Conservation (phyloP, 2,797 vertebrate species). For the Pygocentrus nattereri region DNA sequence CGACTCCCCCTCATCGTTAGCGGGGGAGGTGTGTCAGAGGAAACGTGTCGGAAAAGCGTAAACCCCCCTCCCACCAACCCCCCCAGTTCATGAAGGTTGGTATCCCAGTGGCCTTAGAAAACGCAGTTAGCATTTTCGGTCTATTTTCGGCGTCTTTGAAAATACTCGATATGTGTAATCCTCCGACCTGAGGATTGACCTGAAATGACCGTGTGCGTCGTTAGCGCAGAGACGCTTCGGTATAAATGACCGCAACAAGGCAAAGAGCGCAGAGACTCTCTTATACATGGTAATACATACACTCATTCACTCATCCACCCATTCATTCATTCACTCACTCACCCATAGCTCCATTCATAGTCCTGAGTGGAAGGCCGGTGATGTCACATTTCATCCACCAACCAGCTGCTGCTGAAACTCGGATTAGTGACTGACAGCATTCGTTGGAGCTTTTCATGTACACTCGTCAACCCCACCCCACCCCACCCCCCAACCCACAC, state of each 20-base stretch:
- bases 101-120: not conserved
- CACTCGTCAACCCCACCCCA: not conserved
- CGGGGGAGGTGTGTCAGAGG: not conserved
- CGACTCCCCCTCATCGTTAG: too few relatives aligned
- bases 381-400: not conserved
- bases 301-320: not conserved
- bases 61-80: too few relatives aligned
- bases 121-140: too few relatives aligned
- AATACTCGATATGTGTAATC: not conserved
- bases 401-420: not conserved
- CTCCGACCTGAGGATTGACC: not conserved
- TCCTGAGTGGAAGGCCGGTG: conserved; percentile 38
- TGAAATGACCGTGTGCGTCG: not conserved
- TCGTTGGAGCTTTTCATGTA: not conserved
- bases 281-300: not conserved
- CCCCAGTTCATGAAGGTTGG: not conserved
- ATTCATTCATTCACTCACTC: not conserved
- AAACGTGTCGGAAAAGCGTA: too few relatives aligned
- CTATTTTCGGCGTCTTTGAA: too few relatives aligned
- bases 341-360: not conserved
- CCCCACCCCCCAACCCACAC: conserved; percentile 1
- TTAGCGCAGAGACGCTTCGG: not conserved
- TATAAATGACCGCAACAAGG: not conserved
- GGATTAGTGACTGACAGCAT: conserved; percentile 6
- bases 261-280: not conserved